Evolutionary conservation across 2,113 vertebrate genomes (phyloP), one percentile per base, ranked within the genome.

Genomic region (Amazona guildingii): DNA sequence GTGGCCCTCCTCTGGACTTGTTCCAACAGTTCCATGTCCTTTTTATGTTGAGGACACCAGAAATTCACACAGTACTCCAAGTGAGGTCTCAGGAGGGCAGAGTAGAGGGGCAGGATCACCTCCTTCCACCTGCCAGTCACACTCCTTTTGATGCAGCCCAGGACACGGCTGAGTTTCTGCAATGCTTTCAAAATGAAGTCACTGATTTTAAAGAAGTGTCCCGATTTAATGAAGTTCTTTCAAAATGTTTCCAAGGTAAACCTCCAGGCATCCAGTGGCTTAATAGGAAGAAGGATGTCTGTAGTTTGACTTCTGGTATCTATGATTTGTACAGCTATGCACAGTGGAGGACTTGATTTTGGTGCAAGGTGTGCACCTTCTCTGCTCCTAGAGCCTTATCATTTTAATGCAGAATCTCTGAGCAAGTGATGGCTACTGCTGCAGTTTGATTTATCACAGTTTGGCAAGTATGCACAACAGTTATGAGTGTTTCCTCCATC

Each of bases 291-390:
- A 41, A 18, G 9, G 17, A 33, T 31, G 35, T 7, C 7, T 68
- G 17, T 73, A 52, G 2, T 74, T 63, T 84, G 67, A 80, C n/a
- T 73, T 84, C 11, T 78, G 5, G 0, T 86, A 74, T 39, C 21
- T 64, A 6, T 31, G 20, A 46, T 75, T 83, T 64, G 35, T 35
- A 59, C 20, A 59, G 55, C 20, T 59, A 59, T 15, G 9, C n/a
- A 64, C 0, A 1, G 15, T 11, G 15, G 27, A 25, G 33, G 4
- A 41, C 48, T n/a, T 63, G 18, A 54, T 63, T 75, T 16, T 0
- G 0, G 21, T 31, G 9, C 11, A 64, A 13, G 5, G 15, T 54
- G 14, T 55, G 17, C 14, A 57, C 19, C 29, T 59, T 14, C 46
- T 74, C 33, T 76, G 8, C 48, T 28, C n/a, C 27, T 43, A 57